Evolutionary conservation across 1,140 invertebrate species (phyloP), one percentile per base, ranked within the genome.

Genomic region (Drepana arcuata): DNA sequence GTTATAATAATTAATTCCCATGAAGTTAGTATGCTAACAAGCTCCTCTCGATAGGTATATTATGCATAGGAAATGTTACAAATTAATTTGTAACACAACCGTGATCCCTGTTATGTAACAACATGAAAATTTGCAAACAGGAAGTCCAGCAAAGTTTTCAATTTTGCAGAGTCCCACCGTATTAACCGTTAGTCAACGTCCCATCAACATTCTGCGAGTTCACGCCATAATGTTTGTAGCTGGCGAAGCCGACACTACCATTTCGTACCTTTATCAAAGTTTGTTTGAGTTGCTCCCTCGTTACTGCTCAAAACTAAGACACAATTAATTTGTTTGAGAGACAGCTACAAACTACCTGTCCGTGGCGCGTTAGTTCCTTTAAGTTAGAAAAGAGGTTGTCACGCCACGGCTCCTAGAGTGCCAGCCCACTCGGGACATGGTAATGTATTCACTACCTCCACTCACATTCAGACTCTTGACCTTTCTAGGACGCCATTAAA

Each of bases 241-340:
- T 35, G 42, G 45, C 43, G 48, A 48, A 38, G 52, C 34, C 34
- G 34, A 38, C 48, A 47, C 48, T 50, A 42, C 42, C 49, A 47
- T 53, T 58, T 38, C 37, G 53, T 61, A 63, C 63, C 63, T 67
- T 54, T 35, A 52, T 58, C 59, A 46, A 61, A 72, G 47, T 72
- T 68, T 63, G 54, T 67, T 72, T 40, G 54, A 61, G 56, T 51
- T 52, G 34, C 56, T 60, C 48, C 46, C 48, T 67, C 56, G 60
- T 69, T 71, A 66, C 65, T 40, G 49, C 58, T 67, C 59, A 60
- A 64, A 71, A 64, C 50, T 59, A 48, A 70, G 61, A 64, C 62
- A 64, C 56, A 74, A 75, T 78, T 78, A 78, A 78, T 75, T 78
- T 69, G 56, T 66, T 73, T 72, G 63, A 61, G 56, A 71, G 74